These are phyloP conservation scores for Globia sparganii DNA, from an alignment of 2,888 invertebrate species.

Conservation along the genomic window DNA sequence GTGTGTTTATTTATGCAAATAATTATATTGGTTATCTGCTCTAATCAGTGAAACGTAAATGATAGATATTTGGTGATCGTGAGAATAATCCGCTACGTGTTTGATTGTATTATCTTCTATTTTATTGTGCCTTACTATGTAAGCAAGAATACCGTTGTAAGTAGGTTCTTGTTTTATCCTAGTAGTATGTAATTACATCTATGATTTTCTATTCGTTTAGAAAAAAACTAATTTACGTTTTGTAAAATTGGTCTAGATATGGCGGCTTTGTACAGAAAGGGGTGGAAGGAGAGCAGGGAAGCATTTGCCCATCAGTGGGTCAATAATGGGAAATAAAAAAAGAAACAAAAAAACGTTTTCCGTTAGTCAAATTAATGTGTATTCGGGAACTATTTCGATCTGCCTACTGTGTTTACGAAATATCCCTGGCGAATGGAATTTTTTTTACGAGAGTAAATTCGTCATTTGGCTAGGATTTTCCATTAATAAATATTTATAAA, in stretches of 20 bases:
- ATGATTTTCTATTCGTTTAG: background rate
- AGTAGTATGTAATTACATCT: background rate
- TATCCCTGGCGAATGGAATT: background rate
- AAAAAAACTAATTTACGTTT: background rate
- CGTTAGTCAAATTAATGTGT: background rate
- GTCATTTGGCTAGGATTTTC: background rate
- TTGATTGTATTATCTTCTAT: background rate
- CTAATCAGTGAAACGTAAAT: slow-evolving; percentile 4
- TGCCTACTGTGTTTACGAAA: background rate
- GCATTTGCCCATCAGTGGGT: background rate
- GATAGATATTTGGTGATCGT: background rate
- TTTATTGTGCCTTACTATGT: background rate
- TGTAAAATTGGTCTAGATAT: background rate
- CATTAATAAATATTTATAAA: slow-evolving; percentile 17
- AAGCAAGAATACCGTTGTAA: background rate
- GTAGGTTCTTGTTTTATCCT: background rate
- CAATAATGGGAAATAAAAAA: background rate
- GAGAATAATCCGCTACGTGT: slow-evolving; percentile 10
- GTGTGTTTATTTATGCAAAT: slow-evolving; percentile 24
- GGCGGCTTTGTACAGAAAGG: background rate
- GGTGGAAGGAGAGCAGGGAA: background rate
- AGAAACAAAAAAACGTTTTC: background rate
- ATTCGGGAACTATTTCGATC: too few relatives aligned
- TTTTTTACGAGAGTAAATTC: background rate
- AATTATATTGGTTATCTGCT: slow-evolving; percentile 3